Evolutionary conservation across 1,140 invertebrate species (phyloP).

Genomic region (Venustaconcha ellipsiformis): DNA sequence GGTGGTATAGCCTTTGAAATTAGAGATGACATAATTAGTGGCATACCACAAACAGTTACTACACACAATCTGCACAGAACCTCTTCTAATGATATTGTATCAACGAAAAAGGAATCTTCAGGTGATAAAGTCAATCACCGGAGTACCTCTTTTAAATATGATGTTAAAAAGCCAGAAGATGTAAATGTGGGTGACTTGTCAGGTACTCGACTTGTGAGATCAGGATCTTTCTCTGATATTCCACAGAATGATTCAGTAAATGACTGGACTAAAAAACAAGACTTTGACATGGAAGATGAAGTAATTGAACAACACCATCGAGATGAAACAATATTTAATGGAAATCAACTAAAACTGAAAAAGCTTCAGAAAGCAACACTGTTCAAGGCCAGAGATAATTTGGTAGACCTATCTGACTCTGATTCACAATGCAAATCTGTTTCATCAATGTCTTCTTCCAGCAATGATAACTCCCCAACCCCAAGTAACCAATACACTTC

Average conservation of each 20-base stretch:
- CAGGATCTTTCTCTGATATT: slow-evolving; percentile 56
- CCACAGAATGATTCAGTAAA: slow-evolving; percentile 49
- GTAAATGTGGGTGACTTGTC: slow-evolving; percentile 47
- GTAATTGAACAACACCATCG: slow-evolving; percentile 25
- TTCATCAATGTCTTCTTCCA: slow-evolving; percentile 35
- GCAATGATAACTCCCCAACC: slow-evolving; percentile 31
- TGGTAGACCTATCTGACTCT: slow-evolving; percentile 19
- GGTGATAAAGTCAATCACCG: slow-evolving; percentile 24
- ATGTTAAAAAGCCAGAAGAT: slow-evolving; percentile 15
- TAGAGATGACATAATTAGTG: slow-evolving; percentile 50
- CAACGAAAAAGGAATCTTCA: slow-evolving; percentile 12
- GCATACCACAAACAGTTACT: slow-evolving; percentile 27
- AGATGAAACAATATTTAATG: slow-evolving; percentile 32
- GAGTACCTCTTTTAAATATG: slow-evolving; percentile 35
- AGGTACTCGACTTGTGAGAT: slow-evolving; percentile 48
- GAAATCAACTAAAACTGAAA: slow-evolving; percentile 22
- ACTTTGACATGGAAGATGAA: slow-evolving; percentile 25
- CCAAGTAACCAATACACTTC: slow-evolving; percentile 5
- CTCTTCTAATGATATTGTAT: slow-evolving; percentile 30
- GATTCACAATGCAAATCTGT: slow-evolving; percentile 19
- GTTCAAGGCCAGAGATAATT: slow-evolving; percentile 22
- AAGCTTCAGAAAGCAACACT: slow-evolving; percentile 35
- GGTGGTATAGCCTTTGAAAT: slow-evolving; percentile 55
- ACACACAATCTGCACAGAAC: slow-evolving; percentile 24
- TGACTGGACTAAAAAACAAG: slow-evolving; percentile 47